Evolutionary conservation across 2,113 vertebrate genomes (phyloP).

Genomic region (Plecturocebus donacophilus): DNA sequence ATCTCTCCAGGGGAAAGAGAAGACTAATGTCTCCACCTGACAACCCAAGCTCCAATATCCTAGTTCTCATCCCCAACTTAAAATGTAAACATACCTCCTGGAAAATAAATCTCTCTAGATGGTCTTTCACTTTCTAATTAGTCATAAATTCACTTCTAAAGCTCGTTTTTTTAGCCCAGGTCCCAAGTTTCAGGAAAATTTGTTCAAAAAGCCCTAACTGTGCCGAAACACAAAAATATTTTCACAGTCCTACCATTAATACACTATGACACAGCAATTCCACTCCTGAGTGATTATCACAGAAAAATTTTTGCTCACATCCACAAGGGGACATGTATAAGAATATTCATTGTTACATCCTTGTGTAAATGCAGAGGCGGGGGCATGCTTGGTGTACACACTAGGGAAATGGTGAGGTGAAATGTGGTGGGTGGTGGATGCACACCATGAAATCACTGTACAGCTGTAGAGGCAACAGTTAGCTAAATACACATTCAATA

Average conservation of each 20-base stretch:
- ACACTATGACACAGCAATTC: background rate
- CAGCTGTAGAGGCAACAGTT: background rate
- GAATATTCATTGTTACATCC: background rate
- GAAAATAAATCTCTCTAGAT: background rate
- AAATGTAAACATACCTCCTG: background rate
- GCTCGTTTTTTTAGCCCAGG: background rate
- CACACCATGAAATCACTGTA: background rate
- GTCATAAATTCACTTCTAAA: background rate
- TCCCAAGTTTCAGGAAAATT: background rate
- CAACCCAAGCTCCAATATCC: background rate
- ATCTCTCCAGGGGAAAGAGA: background rate
- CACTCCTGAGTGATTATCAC: background rate
- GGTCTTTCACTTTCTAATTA: background rate
- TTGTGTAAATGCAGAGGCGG: background rate
- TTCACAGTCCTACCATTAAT: background rate
- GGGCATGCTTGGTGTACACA: background rate
- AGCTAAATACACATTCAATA: background rate
- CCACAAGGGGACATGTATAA: background rate
- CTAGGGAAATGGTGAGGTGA: background rate
- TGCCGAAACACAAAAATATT: constrained; percentile 16
- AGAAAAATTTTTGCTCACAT: background rate
- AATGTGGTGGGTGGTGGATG: background rate
- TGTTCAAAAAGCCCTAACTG: background rate
- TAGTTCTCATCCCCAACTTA: background rate
- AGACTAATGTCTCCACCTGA: background rate